These are phyloP conservation scores for Pandion haliaetus DNA, from an alignment of 2,113 vertebrate species.

Conservation along the genomic window DNA sequence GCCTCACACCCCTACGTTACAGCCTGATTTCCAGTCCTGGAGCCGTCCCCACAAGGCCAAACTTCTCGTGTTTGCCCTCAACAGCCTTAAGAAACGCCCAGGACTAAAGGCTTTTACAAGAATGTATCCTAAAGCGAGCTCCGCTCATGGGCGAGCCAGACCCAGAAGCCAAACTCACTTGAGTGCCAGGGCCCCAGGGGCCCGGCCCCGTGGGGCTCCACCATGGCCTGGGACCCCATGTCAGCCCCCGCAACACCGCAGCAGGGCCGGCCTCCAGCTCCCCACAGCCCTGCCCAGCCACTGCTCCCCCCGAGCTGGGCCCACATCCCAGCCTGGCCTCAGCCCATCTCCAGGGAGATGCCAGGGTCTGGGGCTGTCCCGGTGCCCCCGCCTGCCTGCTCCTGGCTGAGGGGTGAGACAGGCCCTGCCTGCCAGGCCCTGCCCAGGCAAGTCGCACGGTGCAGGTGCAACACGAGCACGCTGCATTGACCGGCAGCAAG, in stretches of 20 bases:
- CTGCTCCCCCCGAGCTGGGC: rapidly evolving
- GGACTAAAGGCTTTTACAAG: not conserved
- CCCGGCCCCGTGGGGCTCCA: rapidly evolving
- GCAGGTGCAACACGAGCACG: rapidly evolving
- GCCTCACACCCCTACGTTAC: rapidly evolving
- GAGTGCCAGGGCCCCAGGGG: rapidly evolving
- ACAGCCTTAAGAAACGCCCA: not conserved
- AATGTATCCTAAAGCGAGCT: not conserved
- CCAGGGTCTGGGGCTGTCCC: not conserved
- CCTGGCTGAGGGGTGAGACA: not conserved
- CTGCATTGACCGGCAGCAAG: not conserved
- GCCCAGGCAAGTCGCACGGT: not conserved
- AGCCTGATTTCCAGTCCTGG: not conserved
- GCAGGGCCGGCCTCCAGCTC: not conserved
- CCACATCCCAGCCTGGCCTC: not conserved
- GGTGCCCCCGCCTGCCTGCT: not conserved
- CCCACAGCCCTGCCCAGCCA: not conserved
- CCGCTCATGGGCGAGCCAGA: not conserved
- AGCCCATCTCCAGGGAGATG: not conserved
- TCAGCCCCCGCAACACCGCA: rapidly evolving
- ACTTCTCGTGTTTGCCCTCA: not conserved
- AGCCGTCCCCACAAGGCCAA: not conserved
- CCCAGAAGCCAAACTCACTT: not conserved
- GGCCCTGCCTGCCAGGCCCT: not conserved
- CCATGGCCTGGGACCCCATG: rapidly evolving